Base-by-base conservation (phyloP, 2,888 invertebrate genomes). In the Drosophila emarginata region DNA sequence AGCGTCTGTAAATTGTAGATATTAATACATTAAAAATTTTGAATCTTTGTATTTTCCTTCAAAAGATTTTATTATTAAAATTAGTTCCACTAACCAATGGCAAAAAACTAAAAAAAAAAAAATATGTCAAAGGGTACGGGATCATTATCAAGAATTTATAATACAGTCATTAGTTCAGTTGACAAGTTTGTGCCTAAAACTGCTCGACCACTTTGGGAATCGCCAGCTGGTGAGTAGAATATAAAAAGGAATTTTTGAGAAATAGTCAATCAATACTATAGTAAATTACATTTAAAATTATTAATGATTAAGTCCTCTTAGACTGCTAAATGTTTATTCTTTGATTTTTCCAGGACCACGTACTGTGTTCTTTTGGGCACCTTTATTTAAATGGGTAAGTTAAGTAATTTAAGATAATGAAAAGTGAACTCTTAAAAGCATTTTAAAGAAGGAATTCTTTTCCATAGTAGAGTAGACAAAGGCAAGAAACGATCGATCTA, bases 281-380 rank as follows among this genome's bases (percentile, higher is more conserved):
- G 1, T 9, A 32, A 32, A 32, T 32, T 32, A 1, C 32, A 32
- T n/a, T n/a, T n/a, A n/a, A n/a, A 9, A 9, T 32, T 9, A 32
- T 32, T 32, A 9, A 23, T 23, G 23, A 28, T 28, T 4, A 1
- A 32, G 32, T 32, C 11, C 32, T n/a, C n/a, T n/a, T n/a, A 32
- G 32, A 32, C n/a, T 37, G 4, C 2, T 36, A 12, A 37, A 39
- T 5, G 2, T 32, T 2, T 32, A 7, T 9, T 9, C 32, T 39
- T n/a, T 39, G 5, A 12, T 11, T 21, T 21, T 11, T 45, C 1
- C 9, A 78, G 80, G 79, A 14, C 80, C 80, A 15, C 76, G 76
- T 54, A 80, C 80, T 0, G 63, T 79, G 52, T 80, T 79, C 51
- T 80, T 80, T 60, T 80, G 80, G 80, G 80, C 73, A 6, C 80